phyloP scores from a whole-genome alignment of 2,113 vertebrate genomes.

The Amphiprion ocellaris region DNA sequence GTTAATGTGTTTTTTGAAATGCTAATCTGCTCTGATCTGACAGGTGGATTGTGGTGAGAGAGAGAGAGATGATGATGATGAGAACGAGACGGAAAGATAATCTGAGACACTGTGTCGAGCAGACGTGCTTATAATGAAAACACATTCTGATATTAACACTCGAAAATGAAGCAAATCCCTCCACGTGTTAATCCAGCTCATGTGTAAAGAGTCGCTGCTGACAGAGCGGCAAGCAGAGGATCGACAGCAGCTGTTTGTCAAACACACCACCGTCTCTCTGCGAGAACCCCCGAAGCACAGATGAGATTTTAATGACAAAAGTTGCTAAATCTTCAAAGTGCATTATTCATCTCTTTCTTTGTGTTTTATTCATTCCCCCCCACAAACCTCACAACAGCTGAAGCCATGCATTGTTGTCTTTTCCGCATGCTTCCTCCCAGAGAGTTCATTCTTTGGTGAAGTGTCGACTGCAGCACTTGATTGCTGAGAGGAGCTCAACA shows the following conservation, averaged over 20 bases:
- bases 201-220: conserved; percentile 16
- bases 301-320: conserved; percentile 58
- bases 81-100: conserved; percentile 19
- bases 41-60: conserved; percentile 35
- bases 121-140: conserved; percentile 25
- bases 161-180: conserved; percentile 21
- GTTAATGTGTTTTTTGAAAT: conserved; percentile 33
- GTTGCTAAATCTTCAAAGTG: conserved; percentile 53
- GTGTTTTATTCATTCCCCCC: not conserved
- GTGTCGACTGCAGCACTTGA: not conserved
- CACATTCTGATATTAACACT: conserved; percentile 17
- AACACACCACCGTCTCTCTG: conserved; percentile 1
- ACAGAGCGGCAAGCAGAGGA: not conserved
- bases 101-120: conserved; percentile 8
- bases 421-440: conserved; percentile 3
- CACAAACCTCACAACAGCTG: not conserved
- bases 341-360: conserved; percentile 30
- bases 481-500: conserved; percentile 8
- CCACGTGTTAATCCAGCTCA: conserved; percentile 33
- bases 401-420: not conserved
- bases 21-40: conserved; percentile 47
- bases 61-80: conserved; percentile 31
- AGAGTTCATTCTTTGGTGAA: conserved; percentile 14
- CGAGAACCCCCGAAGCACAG: conserved; percentile 6
- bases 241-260: conserved; percentile 48